Conservation (phyloP, 2,888 invertebrate genomes). For the Drosophila fungiperda region DNA sequence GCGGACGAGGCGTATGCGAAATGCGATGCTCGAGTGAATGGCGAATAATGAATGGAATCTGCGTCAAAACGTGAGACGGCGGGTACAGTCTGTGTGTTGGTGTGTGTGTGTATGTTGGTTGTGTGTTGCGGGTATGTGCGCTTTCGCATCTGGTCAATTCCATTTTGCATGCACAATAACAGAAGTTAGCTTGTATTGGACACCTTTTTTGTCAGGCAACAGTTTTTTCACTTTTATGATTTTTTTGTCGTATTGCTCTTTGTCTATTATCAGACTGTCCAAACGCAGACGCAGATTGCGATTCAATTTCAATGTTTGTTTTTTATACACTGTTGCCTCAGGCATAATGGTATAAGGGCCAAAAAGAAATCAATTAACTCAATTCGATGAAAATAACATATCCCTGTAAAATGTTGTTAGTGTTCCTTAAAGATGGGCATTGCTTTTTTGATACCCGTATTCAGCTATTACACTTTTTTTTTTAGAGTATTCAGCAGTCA, state of each 20-base stretch:
- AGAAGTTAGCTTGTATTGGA: constrained; percentile 26
- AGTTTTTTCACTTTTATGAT: constrained; percentile 17
- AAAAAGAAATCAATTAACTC: neutral
- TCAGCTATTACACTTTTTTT: neutral
- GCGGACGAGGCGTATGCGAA: constrained; percentile 37
- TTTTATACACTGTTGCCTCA: neutral
- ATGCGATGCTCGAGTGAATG: constrained; percentile 60
- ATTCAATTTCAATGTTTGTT: constrained; percentile 57
- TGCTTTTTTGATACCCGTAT: neutral
- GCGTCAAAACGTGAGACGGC: constrained; percentile 19
- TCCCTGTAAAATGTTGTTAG: neutral
- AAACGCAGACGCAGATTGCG: constrained; percentile 50
- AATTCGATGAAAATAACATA: neutral
- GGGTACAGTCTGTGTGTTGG: neutral
- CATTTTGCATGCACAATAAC: constrained; percentile 46
- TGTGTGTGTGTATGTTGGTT: constrained; percentile 1
- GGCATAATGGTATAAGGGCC: neutral
- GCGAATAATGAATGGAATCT: constrained; percentile 68
- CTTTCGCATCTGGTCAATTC: constrained; percentile 48
- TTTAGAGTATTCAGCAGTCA: neutral
- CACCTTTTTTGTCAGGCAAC: constrained; percentile 37
- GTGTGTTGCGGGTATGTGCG: constrained; percentile 12
- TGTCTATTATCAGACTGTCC: constrained; percentile 52
- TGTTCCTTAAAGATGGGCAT: neutral
- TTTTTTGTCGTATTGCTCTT: constrained; percentile 21